A percentile compares a stretch with the other conserved stretches of the same genome.
These are phyloP conservation scores for Agelaius tricolor DNA, from an alignment of 2,113 vertebrate genomes.

Conservation along the genomic window DNA sequence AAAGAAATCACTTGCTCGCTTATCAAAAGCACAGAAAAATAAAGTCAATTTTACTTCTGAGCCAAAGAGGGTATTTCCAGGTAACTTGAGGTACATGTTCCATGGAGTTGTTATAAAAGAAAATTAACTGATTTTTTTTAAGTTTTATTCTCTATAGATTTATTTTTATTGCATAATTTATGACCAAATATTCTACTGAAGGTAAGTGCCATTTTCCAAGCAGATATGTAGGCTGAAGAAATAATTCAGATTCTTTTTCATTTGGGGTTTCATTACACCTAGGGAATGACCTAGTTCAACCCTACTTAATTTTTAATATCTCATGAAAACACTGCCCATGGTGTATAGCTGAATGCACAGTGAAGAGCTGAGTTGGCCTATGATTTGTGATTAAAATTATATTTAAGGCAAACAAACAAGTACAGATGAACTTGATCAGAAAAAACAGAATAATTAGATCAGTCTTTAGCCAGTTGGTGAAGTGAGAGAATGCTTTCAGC, in stretches of 20 bases:
- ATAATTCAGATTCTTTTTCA: not conserved
- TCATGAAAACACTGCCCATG: not conserved
- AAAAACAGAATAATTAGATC: not conserved
- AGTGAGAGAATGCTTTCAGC: not conserved
- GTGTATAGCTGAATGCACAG: not conserved
- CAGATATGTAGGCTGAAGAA: not conserved
- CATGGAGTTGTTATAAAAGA: not conserved
- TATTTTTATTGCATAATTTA: not conserved
- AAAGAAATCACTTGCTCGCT: not conserved
- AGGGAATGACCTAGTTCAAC: not conserved
- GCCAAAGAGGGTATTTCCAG: not conserved
- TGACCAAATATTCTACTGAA: not conserved
- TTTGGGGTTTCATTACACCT: not conserved
- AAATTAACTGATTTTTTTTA: not conserved
- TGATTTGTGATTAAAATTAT: not conserved
- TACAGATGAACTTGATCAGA: not conserved
- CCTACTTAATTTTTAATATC: slow-evolving; percentile 10
- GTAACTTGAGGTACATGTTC: not conserved
- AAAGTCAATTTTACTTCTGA: not conserved
- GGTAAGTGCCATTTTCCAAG: not conserved
- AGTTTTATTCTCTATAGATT: not conserved
- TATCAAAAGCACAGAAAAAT: not conserved
- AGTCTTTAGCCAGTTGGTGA: not conserved
- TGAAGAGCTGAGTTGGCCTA: not conserved
- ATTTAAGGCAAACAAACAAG: not conserved